Evolutionary conservation across 2,113 vertebrate species (phyloP).

Genomic region (Triplophysa tibetana): DNA sequence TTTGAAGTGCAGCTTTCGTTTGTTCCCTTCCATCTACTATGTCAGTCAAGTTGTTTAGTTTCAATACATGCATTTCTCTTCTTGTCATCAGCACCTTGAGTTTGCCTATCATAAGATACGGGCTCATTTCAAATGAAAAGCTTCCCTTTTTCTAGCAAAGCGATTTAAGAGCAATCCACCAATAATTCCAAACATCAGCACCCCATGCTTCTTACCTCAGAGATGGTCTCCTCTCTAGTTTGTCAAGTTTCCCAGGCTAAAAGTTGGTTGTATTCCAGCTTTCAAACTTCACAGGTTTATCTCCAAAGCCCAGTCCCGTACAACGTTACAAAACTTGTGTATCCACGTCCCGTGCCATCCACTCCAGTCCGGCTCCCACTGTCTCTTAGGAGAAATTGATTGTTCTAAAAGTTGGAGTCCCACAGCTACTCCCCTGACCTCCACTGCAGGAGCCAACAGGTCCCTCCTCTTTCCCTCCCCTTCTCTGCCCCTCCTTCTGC

Average conservation of each 20-base stretch:
- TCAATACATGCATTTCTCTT: background rate
- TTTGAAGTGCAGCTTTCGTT: background rate
- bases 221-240: conserved; percentile 45
- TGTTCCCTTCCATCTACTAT: conserved; percentile 20
- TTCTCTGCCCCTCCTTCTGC: conserved; percentile 25
- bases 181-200: conserved; percentile 62
- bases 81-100: conserved; percentile 27
- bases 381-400: conserved; percentile 72
- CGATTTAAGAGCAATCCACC: conserved; percentile 17
- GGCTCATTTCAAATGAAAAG: conserved; percentile 46
- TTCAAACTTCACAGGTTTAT: conserved; percentile 54
- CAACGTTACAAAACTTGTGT: conserved; percentile 60
- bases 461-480: conserved; percentile 65
- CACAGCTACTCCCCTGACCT: conserved; percentile 69
- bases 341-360: conserved; percentile 66
- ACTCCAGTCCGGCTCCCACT: conserved; percentile 61
- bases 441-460: conserved; percentile 62
- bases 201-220: conserved; percentile 51
- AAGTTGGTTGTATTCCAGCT: conserved; percentile 47
- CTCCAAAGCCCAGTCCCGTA: conserved; percentile 64
- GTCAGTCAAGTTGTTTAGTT: conserved; percentile 31
- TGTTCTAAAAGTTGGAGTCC: conserved; percentile 75
- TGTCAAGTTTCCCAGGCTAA: conserved; percentile 13
- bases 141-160: conserved; percentile 54
- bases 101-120: conserved; percentile 1